Evolutionary conservation across 2,797 vertebrate species (phyloP).

Genomic region (Halcyon leucocephala): DNA sequence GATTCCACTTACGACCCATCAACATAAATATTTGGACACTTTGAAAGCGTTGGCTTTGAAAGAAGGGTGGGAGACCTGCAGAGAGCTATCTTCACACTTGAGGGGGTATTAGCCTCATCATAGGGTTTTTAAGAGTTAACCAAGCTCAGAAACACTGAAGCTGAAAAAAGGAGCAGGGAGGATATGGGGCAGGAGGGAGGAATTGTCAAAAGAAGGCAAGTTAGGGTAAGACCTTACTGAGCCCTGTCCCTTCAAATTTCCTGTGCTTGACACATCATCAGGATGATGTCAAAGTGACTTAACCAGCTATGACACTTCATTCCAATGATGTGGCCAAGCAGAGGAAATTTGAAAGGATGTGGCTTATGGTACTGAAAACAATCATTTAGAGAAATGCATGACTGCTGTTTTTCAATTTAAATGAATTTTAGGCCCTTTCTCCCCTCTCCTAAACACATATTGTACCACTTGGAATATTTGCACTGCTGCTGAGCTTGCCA

Average conservation of each 20-base stretch:
- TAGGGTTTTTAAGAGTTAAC: slow-evolving; percentile 51
- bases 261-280: slow-evolving; percentile 66
- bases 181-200: neutral
- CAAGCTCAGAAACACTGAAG: neutral
- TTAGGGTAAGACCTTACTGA: slow-evolving; percentile 37
- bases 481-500: slow-evolving; percentile 8
- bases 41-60: neutral
- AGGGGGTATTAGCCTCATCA: neutral
- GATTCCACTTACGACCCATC: neutral
- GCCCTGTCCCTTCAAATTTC: slow-evolving; percentile 52
- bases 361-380: slow-evolving; percentile 49
- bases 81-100: neutral
- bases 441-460: slow-evolving; percentile 2
- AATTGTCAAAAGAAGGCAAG: neutral
- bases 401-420: slow-evolving; percentile 62
- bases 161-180: neutral
- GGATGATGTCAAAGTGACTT: slow-evolving; percentile 45
- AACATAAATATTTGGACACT: neutral
- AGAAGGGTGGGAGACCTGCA: neutral
- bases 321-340: slow-evolving; percentile 51
- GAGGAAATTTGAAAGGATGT: slow-evolving; percentile 57
- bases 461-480: slow-evolving; percentile 29
- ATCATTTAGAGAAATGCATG: slow-evolving; percentile 44
- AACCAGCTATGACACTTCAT: slow-evolving; percentile 62
- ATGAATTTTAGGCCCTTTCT: slow-evolving; percentile 38